These are phyloP conservation scores for Orycteropus afer DNA, from an alignment of 2,113 vertebrate genomes.

Conservation along the genomic window DNA sequence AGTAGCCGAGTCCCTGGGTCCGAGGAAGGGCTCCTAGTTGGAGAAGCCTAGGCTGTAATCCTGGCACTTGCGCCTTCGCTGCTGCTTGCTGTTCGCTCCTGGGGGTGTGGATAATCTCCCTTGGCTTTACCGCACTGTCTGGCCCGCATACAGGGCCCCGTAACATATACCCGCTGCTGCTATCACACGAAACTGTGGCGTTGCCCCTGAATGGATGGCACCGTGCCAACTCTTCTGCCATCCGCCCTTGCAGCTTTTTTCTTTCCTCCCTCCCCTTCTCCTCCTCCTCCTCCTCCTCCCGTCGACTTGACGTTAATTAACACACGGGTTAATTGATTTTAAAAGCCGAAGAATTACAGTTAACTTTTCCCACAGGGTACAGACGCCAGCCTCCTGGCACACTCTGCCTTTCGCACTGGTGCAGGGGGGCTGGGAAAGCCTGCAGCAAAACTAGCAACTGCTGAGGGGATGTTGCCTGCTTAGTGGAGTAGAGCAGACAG, in stretches of 20 bases:
- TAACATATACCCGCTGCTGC: conserved; percentile 93
- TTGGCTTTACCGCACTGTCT: conserved; percentile 85
- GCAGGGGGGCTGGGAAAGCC: conserved; percentile 84
- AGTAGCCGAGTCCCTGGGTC: conserved; percentile 73
- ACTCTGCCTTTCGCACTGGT: conserved; percentile 81
- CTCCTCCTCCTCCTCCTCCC: conserved; percentile 89
- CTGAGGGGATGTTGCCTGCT: conserved; percentile 81
- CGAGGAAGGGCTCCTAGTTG: conserved; percentile 78
- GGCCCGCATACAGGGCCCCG: conserved; percentile 88
- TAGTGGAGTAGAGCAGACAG: conserved; percentile 85
- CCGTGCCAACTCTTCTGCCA: conserved; percentile 99
- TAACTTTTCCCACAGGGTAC: conserved; percentile 88
- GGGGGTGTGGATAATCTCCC: conserved; percentile 86
- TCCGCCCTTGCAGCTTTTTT: conserved; percentile 97
- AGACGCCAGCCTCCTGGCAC: conserved; percentile 88
- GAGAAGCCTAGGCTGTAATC: conserved; percentile 84
- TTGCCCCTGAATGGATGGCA: conserved; percentile 99
- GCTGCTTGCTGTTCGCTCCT: conserved; percentile 87
- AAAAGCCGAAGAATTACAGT: conserved; percentile 94
- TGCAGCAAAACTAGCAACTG: conserved; percentile 77
- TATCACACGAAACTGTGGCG: conserved; percentile 93
- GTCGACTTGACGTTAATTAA: conserved; percentile 98
- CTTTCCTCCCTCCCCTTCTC: conserved; percentile 90
- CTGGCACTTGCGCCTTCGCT: conserved; percentile 87
- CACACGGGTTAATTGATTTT: conserved; percentile 97